Conservation (phyloP, 1,140 invertebrate genomes). For the Neodiprion pinetum region DNA sequence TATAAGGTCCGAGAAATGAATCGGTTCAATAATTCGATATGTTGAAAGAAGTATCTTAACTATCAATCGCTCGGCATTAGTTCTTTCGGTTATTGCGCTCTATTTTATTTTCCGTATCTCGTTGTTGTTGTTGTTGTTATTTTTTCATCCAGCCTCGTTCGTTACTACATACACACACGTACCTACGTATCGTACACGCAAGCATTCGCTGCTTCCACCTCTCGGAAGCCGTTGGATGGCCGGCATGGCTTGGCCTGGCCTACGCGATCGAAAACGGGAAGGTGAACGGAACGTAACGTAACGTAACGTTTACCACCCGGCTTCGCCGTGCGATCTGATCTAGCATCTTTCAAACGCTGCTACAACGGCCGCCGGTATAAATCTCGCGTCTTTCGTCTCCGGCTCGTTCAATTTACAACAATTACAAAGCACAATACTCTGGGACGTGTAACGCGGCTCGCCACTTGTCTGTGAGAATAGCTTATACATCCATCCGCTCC, state of each 20-base stretch:
- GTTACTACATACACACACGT: too few relatives aligned
- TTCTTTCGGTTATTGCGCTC: neutral
- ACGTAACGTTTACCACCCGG: neutral
- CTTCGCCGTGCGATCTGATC: neutral
- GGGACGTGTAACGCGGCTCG: too few relatives aligned
- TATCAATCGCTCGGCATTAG: neutral
- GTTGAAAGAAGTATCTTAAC: constrained; percentile 3
- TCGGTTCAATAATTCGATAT: constrained; percentile 2
- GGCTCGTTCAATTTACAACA: constrained; percentile 42
- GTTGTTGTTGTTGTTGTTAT: neutral
- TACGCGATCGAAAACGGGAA: neutral
- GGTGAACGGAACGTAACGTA: too few relatives aligned
- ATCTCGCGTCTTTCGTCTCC: constrained; percentile 8
- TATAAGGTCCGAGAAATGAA: neutral
- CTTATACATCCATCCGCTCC: too few relatives aligned
- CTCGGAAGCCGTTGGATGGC: neutral
- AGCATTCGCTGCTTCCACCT: neutral
- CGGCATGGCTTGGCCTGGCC: neutral
- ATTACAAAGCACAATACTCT: constrained; percentile 43
- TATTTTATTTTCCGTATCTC: neutral
- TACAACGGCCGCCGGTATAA: neutral
- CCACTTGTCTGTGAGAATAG: too few relatives aligned
- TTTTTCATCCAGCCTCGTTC: too few relatives aligned
- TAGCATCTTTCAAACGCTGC: neutral
- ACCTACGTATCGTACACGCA: too few relatives aligned